phyloP scores from a whole-genome alignment of 2,113 vertebrate genomes.

The Pelodiscus sinensis region DNA sequence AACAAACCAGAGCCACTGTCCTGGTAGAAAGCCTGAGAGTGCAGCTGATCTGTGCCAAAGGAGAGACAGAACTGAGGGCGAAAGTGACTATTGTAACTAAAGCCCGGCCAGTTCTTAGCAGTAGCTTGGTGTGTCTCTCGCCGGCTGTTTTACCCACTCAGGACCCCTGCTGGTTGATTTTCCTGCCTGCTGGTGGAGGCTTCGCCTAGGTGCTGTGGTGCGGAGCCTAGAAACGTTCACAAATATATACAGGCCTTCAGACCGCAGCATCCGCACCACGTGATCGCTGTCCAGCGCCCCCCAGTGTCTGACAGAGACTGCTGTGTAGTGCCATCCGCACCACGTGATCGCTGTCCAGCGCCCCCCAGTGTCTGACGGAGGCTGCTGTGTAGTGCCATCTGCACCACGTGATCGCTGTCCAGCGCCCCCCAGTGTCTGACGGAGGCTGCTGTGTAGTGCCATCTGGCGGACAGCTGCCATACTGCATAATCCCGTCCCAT shows the following conservation, averaged over 20 bases:
- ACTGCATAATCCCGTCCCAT: not conserved
- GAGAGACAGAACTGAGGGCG: not conserved
- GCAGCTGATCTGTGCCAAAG: not conserved
- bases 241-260: accelerated
- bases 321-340: not conserved
- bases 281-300: not conserved
- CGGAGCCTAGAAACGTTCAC: not conserved
- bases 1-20: not conserved
- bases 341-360: not conserved
- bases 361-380: not conserved
- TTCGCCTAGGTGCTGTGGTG: not conserved
- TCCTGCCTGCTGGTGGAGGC: not conserved
- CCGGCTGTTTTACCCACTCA: accelerated
- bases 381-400: not conserved
- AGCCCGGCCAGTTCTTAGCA: not conserved
- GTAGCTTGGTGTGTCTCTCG: not conserved
- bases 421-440: not conserved
- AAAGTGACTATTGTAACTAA: not conserved
- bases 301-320: not conserved
- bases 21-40: not conserved
- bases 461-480: not conserved
- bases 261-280: accelerated
- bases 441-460: no score
- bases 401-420: not conserved
- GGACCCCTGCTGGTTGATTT: not conserved